phyloP scores from a whole-genome alignment of 1,140 invertebrate species.

The Zaprionus capensis region DNA sequence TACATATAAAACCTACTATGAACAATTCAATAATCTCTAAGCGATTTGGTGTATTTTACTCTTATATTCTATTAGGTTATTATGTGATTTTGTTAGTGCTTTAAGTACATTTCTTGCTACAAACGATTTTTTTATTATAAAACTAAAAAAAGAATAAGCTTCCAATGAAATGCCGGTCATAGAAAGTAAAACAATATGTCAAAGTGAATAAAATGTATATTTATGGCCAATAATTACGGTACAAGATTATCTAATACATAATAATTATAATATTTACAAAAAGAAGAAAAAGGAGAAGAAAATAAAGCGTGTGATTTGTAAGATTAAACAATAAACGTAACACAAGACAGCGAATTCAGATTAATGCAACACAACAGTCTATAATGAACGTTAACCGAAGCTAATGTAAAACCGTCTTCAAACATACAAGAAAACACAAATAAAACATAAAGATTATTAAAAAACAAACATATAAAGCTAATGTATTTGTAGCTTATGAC shows the following conservation, averaged over 20 bases:
- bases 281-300: neutral
- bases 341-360: conserved; percentile 79
- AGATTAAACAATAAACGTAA: conserved; percentile 77
- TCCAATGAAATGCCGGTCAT: conserved; percentile 57
- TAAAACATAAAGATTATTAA: conserved; percentile 3
- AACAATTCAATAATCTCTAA: conserved; percentile 23
- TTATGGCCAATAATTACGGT: conserved; percentile 53
- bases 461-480: conserved; percentile 23
- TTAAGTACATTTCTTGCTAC: conserved; percentile 73
- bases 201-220: conserved; percentile 41
- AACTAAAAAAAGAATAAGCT: conserved; percentile 41
- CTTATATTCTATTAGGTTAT: conserved; percentile 75
- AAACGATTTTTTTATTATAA: conserved; percentile 43
- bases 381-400: conserved; percentile 57
- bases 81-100: conserved; percentile 79
- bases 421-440: conserved; percentile 18
- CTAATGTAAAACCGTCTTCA: conserved; percentile 66
- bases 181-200: conserved; percentile 34
- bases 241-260: conserved; percentile 62
- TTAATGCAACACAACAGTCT: conserved; percentile 44
- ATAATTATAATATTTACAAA: conserved; percentile 55
- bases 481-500: conserved; percentile 51
- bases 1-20: conserved; percentile 10
- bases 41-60: conserved; percentile 32
- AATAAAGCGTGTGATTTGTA: conserved; percentile 51